These are phyloP conservation scores for Drosophila ficusphila DNA, from an alignment of 1,140 invertebrate genomes.

Conservation along the genomic window DNA sequence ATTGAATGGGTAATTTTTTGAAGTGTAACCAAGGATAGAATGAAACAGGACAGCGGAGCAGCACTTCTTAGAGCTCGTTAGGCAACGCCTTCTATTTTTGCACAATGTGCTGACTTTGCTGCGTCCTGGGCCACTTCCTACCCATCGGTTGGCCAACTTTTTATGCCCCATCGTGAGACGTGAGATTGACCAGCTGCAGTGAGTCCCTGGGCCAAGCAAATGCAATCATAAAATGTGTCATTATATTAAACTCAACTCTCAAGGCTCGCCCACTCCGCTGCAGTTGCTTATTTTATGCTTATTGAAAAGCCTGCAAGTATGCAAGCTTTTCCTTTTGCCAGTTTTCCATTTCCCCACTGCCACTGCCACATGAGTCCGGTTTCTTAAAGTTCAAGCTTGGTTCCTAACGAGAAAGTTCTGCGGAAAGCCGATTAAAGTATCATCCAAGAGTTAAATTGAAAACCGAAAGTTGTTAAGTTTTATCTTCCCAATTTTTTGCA, in stretches of 20 bases:
- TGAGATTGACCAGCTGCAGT: slow-evolving; percentile 76
- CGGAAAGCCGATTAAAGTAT: slow-evolving; percentile 16
- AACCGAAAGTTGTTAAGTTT: slow-evolving; percentile 77
- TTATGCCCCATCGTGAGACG: slow-evolving; percentile 68
- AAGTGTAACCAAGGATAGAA: slow-evolving; percentile 2
- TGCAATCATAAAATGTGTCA: slow-evolving; percentile 81
- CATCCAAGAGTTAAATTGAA: slow-evolving; percentile 55
- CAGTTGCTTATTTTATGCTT: slow-evolving; percentile 58
- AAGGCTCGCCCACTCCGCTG: slow-evolving; percentile 6
- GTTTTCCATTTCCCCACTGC: slow-evolving; percentile 6
- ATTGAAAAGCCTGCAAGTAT: slow-evolving; percentile 62
- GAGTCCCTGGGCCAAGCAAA: slow-evolving; percentile 45
- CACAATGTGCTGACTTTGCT: slow-evolving; percentile 74
- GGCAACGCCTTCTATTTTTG: slow-evolving; percentile 62
- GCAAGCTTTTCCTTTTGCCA: slow-evolving; percentile 39
- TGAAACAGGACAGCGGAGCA: slow-evolving; percentile 1
- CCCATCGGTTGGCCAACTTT: slow-evolving; percentile 42
- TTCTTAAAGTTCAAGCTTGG: slow-evolving; percentile 51
- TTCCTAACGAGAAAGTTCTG: slow-evolving; percentile 2
- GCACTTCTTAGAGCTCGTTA: slow-evolving; percentile 61
- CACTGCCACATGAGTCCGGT: slow-evolving; percentile 19
- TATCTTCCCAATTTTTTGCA: slow-evolving; percentile 28
- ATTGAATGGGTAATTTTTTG: neutral
- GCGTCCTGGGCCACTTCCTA: slow-evolving; percentile 5
- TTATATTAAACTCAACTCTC: slow-evolving; percentile 69